Evolutionary conservation across 2,888 invertebrate genomes (phyloP).

Genomic region (Nomada fucata): DNA sequence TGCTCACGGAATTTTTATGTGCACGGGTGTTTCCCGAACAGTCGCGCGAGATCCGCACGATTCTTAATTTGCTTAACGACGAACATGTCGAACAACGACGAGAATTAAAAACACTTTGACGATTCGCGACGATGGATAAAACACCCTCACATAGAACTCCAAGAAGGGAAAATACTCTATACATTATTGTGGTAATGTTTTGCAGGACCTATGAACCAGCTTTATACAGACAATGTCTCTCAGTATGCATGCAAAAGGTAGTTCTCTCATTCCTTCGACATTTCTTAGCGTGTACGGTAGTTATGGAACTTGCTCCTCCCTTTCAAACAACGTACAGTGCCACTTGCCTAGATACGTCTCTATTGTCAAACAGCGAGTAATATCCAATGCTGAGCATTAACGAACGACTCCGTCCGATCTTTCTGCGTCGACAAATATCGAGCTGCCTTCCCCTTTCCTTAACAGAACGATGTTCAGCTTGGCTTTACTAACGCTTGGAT

Average conservation of each 20-base stretch:
- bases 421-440: too few species aligned
- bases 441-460: background rate
- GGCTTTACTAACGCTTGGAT: slow-evolving; percentile 36
- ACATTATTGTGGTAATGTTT: slow-evolving; percentile 70
- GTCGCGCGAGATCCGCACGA: background rate
- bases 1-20: slow-evolving; percentile 55
- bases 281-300: slow-evolving; percentile 61
- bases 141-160: slow-evolving; percentile 61
- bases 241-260: slow-evolving; percentile 78
- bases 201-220: slow-evolving; percentile 77
- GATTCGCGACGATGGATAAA: background rate
- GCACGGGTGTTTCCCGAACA: slow-evolving; percentile 51
- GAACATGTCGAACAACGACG: background rate
- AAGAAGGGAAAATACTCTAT: slow-evolving; percentile 53
- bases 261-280: slow-evolving; percentile 71
- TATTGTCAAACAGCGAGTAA: slow-evolving; percentile 12
- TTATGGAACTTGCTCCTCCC: slow-evolving; percentile 29
- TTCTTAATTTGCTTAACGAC: background rate
- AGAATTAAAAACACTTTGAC: too few species aligned
- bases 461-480: slow-evolving; percentile 36
- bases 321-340: background rate
- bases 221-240: slow-evolving; percentile 77
- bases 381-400: slow-evolving; percentile 3
- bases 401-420: background rate
- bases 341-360: background rate